Percentiles rank a stretch among this genome's conserved stretches.
phyloP scores from a whole-genome alignment of 1,140 invertebrate genomes.

The Leptopilina clavipes region DNA sequence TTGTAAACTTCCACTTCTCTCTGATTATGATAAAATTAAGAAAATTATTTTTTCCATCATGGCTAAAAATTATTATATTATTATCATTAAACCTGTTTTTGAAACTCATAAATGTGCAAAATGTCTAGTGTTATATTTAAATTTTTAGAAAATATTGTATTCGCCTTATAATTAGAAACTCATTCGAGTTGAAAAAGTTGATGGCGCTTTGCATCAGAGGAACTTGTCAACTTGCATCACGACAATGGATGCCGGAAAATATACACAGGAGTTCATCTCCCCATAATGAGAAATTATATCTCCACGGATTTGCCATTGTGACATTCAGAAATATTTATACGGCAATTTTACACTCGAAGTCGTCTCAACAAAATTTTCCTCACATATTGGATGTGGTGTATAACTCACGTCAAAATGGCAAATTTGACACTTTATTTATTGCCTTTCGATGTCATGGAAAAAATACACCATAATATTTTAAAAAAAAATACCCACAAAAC shows the following conservation, averaged over 20 bases:
- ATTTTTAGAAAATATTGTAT: too few species aligned
- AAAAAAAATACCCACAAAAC: too few species aligned
- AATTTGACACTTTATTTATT: conserved; percentile 22
- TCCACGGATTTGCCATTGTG: conserved; percentile 6
- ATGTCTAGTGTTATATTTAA: too few species aligned
- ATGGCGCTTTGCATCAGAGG: conserved; percentile 11
- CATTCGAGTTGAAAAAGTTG: conserved; percentile 19
- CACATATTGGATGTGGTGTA: background rate
- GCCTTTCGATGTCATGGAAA: background rate
- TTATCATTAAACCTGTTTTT: too few species aligned
- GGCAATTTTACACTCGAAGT: conserved; percentile 21
- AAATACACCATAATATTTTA: too few species aligned
- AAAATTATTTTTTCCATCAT: too few species aligned
- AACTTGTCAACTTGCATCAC: conserved; percentile 1
- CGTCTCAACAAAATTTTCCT: conserved; percentile 19
- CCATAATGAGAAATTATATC: conserved; percentile 25
- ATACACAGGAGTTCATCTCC: conserved; percentile 1
- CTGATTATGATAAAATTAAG: too few species aligned
- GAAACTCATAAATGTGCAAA: too few species aligned
- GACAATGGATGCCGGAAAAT: conserved; percentile 13
- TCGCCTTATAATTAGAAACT: conserved; percentile 31
- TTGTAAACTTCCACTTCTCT: too few species aligned
- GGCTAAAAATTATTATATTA: too few species aligned
- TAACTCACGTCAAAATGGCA: background rate
- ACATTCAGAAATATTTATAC: conserved; percentile 32